Percentiles rank a stretch among this genome's conserved stretches.
These are phyloP conservation scores for Tricholauxania praeusta DNA, from an alignment of 2,888 invertebrate species.

Conservation along the genomic window DNA sequence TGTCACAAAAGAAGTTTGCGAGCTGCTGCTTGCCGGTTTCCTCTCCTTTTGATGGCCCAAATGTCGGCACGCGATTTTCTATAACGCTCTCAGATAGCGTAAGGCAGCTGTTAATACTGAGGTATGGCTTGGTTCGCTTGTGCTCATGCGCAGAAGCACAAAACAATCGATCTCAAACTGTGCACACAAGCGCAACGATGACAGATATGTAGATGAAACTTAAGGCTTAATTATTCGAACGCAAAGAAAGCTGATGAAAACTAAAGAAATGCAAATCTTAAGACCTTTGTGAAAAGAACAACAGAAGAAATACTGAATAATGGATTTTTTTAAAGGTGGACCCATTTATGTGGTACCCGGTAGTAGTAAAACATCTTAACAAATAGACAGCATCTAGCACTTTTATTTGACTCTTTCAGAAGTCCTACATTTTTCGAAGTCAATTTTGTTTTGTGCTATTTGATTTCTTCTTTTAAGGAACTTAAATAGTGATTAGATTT, in stretches of 20 bases:
- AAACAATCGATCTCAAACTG: slow-evolving; percentile 64
- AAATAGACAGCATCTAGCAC: no score
- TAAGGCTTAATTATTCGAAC: slow-evolving; percentile 62
- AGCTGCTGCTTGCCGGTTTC: slow-evolving; percentile 7
- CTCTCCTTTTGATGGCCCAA: not conserved
- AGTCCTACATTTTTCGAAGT: no score
- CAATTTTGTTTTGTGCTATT: no score
- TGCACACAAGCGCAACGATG: slow-evolving; percentile 59
- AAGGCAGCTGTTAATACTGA: not conserved
- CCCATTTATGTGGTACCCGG: no score
- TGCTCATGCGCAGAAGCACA: slow-evolving; percentile 56
- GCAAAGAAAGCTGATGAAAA: slow-evolving; percentile 8
- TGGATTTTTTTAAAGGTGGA: no score
- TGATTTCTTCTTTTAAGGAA: no score
- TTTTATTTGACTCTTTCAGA: no score
- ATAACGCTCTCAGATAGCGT: not conserved
- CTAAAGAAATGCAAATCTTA: not conserved
- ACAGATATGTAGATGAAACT: slow-evolving; percentile 51
- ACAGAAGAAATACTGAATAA: slow-evolving; percentile 26
- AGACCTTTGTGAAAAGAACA: slow-evolving; percentile 3
- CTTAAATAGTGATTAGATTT: no score
- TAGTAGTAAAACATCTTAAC: no score
- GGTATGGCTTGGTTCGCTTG: not conserved
- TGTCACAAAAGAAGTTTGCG: slow-evolving; percentile 15
- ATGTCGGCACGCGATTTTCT: slow-evolving; percentile 28